These are phyloP conservation scores for Amitus sp. DNA, from an alignment of 2,888 invertebrate genomes.

Conservation along the genomic window DNA sequence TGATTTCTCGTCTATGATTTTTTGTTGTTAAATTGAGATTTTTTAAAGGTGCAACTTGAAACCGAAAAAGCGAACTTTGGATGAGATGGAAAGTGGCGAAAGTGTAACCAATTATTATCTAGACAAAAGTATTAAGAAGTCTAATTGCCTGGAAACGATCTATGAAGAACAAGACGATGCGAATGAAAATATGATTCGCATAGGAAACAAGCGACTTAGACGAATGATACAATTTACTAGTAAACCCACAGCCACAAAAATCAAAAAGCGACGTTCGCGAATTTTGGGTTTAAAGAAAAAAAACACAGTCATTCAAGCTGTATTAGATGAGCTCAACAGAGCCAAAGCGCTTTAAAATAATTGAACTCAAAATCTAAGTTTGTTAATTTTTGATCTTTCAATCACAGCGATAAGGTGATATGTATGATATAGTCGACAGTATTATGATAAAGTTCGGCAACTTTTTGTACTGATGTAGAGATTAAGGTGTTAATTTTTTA, in stretches of 20 bases:
- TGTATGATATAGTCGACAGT: no score
- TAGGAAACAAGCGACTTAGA: conserved; percentile 70
- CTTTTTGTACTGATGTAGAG: no score
- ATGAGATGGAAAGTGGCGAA: conserved; percentile 51
- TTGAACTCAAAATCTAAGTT: no score
- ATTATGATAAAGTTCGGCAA: no score
- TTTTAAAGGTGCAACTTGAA: conserved; percentile 52
- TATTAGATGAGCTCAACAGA: no score
- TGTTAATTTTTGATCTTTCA: no score
- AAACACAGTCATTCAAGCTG: not conserved
- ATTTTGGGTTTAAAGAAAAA: conserved; percentile 66
- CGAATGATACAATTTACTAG: conserved; percentile 70
- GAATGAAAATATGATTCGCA: conserved; percentile 64
- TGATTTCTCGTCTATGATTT: no score
- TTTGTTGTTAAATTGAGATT: no score
- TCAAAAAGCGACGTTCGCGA: conserved; percentile 71
- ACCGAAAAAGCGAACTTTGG: conserved; percentile 53
- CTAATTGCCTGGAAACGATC: conserved; percentile 72
- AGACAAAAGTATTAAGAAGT: conserved; percentile 69
- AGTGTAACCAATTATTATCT: conserved; percentile 69
- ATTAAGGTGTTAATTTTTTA: no score
- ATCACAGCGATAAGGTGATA: no score
- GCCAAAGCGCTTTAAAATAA: no score
- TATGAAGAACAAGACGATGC: conserved; percentile 70
- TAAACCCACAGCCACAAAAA: conserved; percentile 66